Percentiles rank a stretch among this genome's conserved stretches.
Evolutionary conservation across 2,888 invertebrate species (phyloP).

Genomic region (Scaptomyza caliginosa): DNA sequence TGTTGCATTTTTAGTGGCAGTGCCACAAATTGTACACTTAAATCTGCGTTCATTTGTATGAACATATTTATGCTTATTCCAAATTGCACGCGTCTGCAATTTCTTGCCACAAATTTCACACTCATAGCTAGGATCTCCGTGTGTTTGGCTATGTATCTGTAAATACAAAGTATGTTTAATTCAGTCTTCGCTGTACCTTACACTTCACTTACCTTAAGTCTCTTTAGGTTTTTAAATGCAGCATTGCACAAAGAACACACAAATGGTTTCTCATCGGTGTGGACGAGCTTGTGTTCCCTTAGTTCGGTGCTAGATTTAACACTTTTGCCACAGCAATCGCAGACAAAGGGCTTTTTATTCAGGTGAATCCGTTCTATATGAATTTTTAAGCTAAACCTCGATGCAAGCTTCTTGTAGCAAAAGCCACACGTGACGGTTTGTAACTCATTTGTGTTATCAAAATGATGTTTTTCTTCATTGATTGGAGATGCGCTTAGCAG

Average conservation of each 20-base stretch:
- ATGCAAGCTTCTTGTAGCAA: constrained; percentile 40
- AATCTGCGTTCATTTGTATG: constrained; percentile 80
- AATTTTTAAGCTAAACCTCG: constrained; percentile 35
- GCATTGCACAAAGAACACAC: constrained; percentile 83
- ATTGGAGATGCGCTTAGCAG: constrained; percentile 26
- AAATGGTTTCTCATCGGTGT: constrained; percentile 84
- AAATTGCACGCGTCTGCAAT: constrained; percentile 84
- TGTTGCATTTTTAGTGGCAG: constrained; percentile 82
- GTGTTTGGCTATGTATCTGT: constrained; percentile 84
- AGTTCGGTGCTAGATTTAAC: constrained; percentile 84
- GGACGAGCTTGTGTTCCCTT: constrained; percentile 85
- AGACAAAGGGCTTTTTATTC: constrained; percentile 83
- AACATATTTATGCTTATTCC: constrained; percentile 84
- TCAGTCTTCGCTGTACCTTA: background rate
- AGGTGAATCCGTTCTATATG: constrained; percentile 78
- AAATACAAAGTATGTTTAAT: background rate
- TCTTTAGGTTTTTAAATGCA: constrained; percentile 80
- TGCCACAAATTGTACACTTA: constrained; percentile 81
- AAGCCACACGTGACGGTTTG: constrained; percentile 14
- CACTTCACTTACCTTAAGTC: constrained; percentile 67
- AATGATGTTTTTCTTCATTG: background rate
- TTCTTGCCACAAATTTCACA: constrained; percentile 83
- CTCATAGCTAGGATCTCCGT: constrained; percentile 82
- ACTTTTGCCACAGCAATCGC: constrained; percentile 84
- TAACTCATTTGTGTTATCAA: background rate